Conservation (phyloP, 1,140 invertebrate species). For the Leptinotarsa defecta region DNA sequence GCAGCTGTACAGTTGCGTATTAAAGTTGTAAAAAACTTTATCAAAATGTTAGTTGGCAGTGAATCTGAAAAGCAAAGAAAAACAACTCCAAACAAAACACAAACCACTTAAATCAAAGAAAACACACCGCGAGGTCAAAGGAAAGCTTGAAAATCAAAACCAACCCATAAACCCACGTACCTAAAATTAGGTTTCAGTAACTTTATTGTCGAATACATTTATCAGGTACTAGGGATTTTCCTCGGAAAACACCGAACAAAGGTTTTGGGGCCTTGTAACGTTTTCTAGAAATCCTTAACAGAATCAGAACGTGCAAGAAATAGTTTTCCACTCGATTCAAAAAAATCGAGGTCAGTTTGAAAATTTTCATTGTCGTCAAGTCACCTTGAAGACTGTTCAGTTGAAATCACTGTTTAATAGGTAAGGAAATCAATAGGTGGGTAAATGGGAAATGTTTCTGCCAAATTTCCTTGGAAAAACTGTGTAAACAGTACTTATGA, state of each 20-base stretch:
- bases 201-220: slow-evolving; percentile 6
- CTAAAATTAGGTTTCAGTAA: neutral
- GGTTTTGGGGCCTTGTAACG: neutral
- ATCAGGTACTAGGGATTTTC: neutral
- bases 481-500: no score
- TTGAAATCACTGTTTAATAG: neutral
- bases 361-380: neutral
- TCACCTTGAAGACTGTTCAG: neutral
- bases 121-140: neutral
- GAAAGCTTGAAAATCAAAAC: neutral
- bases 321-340: neutral
- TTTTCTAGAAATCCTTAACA: neutral
- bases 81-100: neutral
- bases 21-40: no score
- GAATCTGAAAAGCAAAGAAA: neutral
- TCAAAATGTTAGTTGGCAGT: neutral
- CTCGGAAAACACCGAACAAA: neutral
- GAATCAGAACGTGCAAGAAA: neutral
- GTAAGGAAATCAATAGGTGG: neutral
- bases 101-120: neutral
- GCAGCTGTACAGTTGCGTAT: no score
- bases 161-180: neutral
- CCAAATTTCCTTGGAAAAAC: neutral
- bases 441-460: neutral
- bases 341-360: neutral